phyloP scores from a whole-genome alignment of 2,888 invertebrate genomes.

The Dynastes tityus region DNA sequence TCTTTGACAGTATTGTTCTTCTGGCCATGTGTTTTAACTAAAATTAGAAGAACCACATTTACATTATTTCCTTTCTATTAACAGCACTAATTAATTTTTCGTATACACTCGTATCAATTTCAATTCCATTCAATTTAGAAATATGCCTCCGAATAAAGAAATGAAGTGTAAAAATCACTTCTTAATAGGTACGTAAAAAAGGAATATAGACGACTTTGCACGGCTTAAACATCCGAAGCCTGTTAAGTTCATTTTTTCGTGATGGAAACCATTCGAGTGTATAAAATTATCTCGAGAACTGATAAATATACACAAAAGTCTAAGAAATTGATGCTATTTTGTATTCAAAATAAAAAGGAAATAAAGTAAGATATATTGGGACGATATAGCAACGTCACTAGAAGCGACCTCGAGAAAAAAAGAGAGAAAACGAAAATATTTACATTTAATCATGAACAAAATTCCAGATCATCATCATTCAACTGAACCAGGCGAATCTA shows the following conservation, averaged over 20 bases:
- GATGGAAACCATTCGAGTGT: conserved; percentile 1
- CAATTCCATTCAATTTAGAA: neutral
- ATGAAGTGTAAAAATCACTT: neutral
- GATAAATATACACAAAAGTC: conserved; percentile 32
- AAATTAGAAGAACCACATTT: too few species aligned
- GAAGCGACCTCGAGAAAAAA: conserved; percentile 8
- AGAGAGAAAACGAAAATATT: conserved; percentile 30
- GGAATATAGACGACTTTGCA: neutral
- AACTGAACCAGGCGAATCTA: conserved; percentile 34
- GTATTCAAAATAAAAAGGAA: conserved; percentile 15
- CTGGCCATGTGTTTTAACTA: too few species aligned
- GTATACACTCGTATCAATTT: neutral
- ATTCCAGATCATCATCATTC: conserved; percentile 42
- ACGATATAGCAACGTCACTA: conserved; percentile 33
- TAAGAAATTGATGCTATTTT: conserved; percentile 32
- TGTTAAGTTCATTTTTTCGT: neutral
- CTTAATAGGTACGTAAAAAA: neutral
- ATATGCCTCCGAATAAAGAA: neutral
- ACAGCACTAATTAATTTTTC: neutral
- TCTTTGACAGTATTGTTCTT: too few species aligned
- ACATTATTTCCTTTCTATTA: neutral
- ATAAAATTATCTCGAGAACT: conserved; percentile 28
- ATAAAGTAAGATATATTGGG: conserved; percentile 40
- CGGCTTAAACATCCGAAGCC: neutral
- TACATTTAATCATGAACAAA: conserved; percentile 47